phyloP scores from a whole-genome alignment of 2,888 invertebrate species.

The Limenitis arthemis region DNA sequence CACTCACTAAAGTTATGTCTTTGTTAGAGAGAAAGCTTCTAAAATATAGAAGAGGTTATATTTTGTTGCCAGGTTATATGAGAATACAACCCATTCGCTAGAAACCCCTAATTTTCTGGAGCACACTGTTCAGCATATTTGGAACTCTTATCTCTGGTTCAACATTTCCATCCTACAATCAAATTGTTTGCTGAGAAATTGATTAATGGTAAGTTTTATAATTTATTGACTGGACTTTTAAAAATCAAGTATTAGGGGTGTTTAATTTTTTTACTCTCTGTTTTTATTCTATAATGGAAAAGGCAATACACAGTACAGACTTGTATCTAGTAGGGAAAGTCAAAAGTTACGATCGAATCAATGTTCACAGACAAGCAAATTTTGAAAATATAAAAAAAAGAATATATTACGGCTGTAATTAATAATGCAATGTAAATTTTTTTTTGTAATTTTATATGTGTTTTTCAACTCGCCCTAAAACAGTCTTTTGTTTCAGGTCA shows the following conservation, averaged over 20 bases:
- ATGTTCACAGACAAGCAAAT: too few relatives aligned
- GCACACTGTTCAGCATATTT: constrained; percentile 79
- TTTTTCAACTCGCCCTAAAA: too few relatives aligned
- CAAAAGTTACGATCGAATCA: not conserved
- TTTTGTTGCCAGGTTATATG: constrained; percentile 43
- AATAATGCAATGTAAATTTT: too few relatives aligned
- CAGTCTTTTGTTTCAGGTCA: constrained; percentile 66
- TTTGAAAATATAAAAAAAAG: too few relatives aligned
- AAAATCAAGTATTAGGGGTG: not conserved
- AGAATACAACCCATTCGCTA: constrained; percentile 76
- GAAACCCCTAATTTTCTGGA: constrained; percentile 91
- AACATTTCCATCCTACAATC: constrained; percentile 94
- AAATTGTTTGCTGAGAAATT: constrained; percentile 88
- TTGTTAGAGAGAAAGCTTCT: too few relatives aligned
- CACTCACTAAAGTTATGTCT: too few relatives aligned
- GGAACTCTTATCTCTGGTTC: constrained; percentile 80
- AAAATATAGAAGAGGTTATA: too few relatives aligned
- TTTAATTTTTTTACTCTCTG: not conserved
- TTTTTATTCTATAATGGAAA: too few relatives aligned
- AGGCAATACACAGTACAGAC: not conserved
- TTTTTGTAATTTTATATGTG: too few relatives aligned
- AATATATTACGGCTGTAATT: too few relatives aligned
- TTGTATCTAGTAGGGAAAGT: too few relatives aligned
- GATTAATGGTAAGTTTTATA: constrained; percentile 71
- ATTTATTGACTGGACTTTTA: not conserved